Evolutionary conservation across 2,113 vertebrate genomes (phyloP).

Genomic region (Mormyrus lacerda): DNA sequence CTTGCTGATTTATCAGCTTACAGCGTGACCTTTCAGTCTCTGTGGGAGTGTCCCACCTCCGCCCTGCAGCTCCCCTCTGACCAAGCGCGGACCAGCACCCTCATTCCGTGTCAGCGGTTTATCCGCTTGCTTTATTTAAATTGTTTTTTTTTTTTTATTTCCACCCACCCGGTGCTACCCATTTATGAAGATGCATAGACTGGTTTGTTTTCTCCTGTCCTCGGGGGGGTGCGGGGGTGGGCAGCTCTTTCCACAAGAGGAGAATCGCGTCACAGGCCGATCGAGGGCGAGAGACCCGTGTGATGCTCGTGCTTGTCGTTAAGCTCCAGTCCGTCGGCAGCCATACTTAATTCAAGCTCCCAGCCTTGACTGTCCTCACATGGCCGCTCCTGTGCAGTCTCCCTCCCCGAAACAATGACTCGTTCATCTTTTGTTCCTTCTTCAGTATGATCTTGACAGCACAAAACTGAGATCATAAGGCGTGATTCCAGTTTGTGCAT

Average conservation of each 20-base stretch:
- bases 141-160: neutral
- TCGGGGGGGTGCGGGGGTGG: neutral
- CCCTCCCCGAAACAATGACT: neutral
- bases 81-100: neutral
- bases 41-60: constrained; percentile 10
- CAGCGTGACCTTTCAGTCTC: constrained; percentile 65
- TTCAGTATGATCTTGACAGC: neutral
- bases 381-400: too few species aligned
- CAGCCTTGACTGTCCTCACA: neutral
- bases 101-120: neutral
- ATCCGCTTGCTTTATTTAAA: neutral
- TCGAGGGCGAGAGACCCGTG: neutral
- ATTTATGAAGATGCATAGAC: neutral
- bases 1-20: constrained; percentile 63
- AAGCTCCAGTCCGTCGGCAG: neutral
- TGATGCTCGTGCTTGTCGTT: neutral
- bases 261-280: neutral
- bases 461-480: neutral
- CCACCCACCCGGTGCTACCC: neutral
- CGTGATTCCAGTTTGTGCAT: neutral
- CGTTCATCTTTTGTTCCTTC: neutral
- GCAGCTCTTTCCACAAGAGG: neutral
- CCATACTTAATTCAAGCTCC: neutral
- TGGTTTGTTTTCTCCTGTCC: constrained; percentile 19
- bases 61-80: neutral